Evolutionary conservation across 2,888 invertebrate genomes (phyloP), one percentile per base, ranked within the genome.

Genomic region (Mesorhabditis spiculigera): DNA sequence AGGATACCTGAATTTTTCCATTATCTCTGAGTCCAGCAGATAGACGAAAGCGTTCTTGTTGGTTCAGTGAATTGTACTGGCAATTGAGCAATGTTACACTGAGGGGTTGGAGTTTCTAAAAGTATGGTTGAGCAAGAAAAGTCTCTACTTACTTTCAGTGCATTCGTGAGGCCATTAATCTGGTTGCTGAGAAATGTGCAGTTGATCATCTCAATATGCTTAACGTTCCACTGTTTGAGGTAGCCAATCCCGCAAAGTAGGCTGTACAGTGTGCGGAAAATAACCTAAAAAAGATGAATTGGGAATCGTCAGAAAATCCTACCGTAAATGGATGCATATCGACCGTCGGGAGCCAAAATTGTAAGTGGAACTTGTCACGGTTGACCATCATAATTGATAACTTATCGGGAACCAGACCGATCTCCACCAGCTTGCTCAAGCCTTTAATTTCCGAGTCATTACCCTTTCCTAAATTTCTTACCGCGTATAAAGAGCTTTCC

Each of bases 321-420:
- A 50, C 58, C 58, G 58, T 50, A 50, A 50, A 50, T 50, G 58
- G 58, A 50, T 50, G 58, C 58, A 50, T 50, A 50, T 50, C 58
- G n/a, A 50, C 58, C n/a, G 10, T 50, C 58, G 58, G 58, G n/a
- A 50, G 8, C 58, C 58, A 50, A n/a, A 50, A 50, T 50, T 50
- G 58, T 10, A 50, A n/a, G n/a, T 50, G 58, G n/a, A 13, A 50
- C 58, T 50, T 50, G 8, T 50, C 10, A 50, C n/a, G 10, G 58
- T 50, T 50, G 10, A 50, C 58, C 58, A 50, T 50, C 58, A 50
- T 50, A 10, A 50, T n/a, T n/a, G 58, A 50, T 10, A 50, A n/a
- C 58, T 50, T 50, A n/a, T 50, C 58, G n/a, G 58, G 58, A 10
- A 50, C 58, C 58, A 50, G 8, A 13, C 58, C 58, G 10, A n/a